Conservation (phyloP, 1,140 invertebrate genomes). For the Meloidogyne hapla region DNA sequence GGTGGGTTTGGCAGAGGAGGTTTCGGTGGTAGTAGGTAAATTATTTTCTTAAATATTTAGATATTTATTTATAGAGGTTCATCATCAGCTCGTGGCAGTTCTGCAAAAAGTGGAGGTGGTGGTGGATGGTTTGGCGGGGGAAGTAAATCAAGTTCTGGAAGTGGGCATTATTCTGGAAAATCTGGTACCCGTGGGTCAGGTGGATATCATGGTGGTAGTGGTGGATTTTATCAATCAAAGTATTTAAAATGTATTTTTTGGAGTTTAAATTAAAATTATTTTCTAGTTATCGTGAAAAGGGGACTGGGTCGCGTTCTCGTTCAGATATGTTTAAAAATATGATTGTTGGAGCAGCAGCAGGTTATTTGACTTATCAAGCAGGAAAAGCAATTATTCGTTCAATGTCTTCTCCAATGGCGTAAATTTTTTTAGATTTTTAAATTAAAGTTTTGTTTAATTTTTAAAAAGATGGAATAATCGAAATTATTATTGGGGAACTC, state of each 20-base stretch:
- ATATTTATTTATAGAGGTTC: constrained; percentile 18
- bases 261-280: constrained; percentile 16
- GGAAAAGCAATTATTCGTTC: constrained; percentile 58
- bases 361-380: constrained; percentile 63
- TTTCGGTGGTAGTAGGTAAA: constrained; percentile 25
- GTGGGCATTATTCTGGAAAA: constrained; percentile 25
- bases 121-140: constrained; percentile 24
- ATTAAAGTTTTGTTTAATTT: not conserved
- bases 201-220: constrained; percentile 30
- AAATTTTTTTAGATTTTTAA: constrained; percentile 36
- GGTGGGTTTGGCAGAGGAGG: constrained; percentile 16
- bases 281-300: constrained; percentile 42
- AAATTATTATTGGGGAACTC: constrained; percentile 57
- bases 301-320: constrained; percentile 54
- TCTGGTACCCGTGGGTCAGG: too few relatives aligned
- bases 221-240: not conserved
- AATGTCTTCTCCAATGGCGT: constrained; percentile 58
- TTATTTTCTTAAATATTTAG: not conserved
- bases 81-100: constrained; percentile 24
- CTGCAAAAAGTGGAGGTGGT: constrained; percentile 15
- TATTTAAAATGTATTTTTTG: not conserved
- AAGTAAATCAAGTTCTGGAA: constrained; percentile 16
- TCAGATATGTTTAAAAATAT: constrained; percentile 61
- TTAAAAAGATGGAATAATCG: constrained; percentile 57
- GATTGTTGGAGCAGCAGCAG: constrained; percentile 61